Conservation (phyloP, 2,888 invertebrate species). For the Ophion costatus region DNA sequence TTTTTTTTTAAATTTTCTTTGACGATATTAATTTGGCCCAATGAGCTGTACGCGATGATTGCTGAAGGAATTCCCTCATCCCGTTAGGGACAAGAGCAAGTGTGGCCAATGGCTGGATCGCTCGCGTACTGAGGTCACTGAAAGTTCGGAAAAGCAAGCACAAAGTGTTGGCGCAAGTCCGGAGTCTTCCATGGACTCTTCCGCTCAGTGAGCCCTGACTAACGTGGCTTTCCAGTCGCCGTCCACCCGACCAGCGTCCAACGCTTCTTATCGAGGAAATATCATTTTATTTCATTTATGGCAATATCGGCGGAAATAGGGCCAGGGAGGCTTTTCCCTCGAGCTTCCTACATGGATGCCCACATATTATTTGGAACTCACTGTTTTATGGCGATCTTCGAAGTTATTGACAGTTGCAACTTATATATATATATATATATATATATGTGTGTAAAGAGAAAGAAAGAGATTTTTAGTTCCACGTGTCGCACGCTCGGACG, state of each 20-base stretch:
- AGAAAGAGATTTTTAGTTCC: constrained; percentile 57
- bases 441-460: constrained; percentile 16
- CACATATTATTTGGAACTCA: constrained; percentile 30
- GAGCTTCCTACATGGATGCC: constrained; percentile 61
- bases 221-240: constrained; percentile 78
- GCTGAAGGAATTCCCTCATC: not conserved
- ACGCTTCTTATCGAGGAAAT: constrained; percentile 78
- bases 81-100: not conserved
- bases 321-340: constrained; percentile 48
- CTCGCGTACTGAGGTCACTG: not conserved
- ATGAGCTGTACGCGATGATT: not conserved
- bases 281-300: constrained; percentile 84
- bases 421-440: constrained; percentile 17
- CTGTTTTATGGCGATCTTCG: constrained; percentile 66
- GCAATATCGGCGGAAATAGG: constrained; percentile 74
- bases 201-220: constrained; percentile 78
- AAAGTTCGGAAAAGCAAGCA: constrained; percentile 6
- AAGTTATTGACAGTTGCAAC: constrained; percentile 72
- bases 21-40: not conserved
- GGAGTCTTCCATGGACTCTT: constrained; percentile 10
- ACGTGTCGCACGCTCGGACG: constrained; percentile 50
- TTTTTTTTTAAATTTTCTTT: not conserved
- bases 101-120: constrained; percentile 7
- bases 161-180: constrained; percentile 8
- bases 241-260: constrained; percentile 56